These are phyloP conservation scores for Cataglyphis livida DNA, from an alignment of 2,888 invertebrate species.

Conservation along the genomic window DNA sequence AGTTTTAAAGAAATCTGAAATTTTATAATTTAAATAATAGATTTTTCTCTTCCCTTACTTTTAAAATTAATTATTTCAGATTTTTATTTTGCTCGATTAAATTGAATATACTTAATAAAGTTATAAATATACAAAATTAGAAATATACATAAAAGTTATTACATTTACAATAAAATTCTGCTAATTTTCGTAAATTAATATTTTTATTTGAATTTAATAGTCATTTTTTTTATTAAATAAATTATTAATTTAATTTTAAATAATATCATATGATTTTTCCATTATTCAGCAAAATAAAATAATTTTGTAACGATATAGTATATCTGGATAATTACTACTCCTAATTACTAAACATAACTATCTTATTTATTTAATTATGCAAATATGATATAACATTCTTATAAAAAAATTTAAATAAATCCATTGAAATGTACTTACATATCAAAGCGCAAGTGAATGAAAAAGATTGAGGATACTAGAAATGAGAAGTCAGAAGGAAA, in stretches of 20 bases:
- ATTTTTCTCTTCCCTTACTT: not conserved
- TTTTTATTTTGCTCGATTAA: not conserved
- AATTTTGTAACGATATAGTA: not conserved
- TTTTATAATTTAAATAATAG: not conserved
- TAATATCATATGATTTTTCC: not conserved
- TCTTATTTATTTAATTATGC: not conserved
- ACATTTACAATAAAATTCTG: not conserved
- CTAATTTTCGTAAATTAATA: not conserved
- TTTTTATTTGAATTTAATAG: not conserved
- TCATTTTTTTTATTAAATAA: not conserved
- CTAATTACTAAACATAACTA: not conserved
- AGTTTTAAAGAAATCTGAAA: not conserved
- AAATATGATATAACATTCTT: not conserved
- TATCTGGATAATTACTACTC: too few species aligned
- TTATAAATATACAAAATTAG: not conserved
- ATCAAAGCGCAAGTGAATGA: constrained; percentile 18
- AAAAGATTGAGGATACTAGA: constrained; percentile 54
- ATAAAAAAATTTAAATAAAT: constrained; percentile 14
- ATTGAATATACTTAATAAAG: not conserved
- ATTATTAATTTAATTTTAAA: not conserved
- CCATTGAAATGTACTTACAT: not conserved
- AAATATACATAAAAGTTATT: not conserved
- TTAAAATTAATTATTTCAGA: not conserved
- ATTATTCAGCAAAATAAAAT: not conserved
- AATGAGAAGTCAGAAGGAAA: constrained; percentile 60